Evolutionary conservation across 92 coral and sea anemone species (phyloP), one percentile per base, ranked within the genome.

Genomic region (Metridium senile): DNA sequence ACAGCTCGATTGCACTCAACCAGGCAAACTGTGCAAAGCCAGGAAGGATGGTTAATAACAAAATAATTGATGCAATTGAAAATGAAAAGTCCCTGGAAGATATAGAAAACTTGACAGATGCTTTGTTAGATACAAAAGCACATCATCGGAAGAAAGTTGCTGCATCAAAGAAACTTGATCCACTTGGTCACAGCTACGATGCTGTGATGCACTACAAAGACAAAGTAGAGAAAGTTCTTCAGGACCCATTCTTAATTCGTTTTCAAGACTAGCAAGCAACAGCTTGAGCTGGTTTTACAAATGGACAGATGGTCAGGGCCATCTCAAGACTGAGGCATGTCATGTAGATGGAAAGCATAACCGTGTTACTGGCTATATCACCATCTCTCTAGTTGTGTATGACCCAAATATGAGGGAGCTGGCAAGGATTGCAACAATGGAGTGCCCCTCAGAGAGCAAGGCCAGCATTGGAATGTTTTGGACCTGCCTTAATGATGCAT

Each of bases 311-410:
- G 89, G 74, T 18, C 43, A 84, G 26, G 89, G 89, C 35, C 84
- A 84, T 62, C 76, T 72, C 39, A 84, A 72, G 34, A 61, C 70
- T 16, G 85, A 79, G 67, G 76, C 89, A 11, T 79, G 84, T 51
- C 88, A 84, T 84, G 81, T 79, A 22, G 85, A 85, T 43, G 85
- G 89, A 21, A 85, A 85, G 33, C 89, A 85, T 56, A 85, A 85
- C 30, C 81, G 85, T 67, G 81, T 66, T 31, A 85, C 84, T 61
- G 89, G 89, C 21, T 79, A 85, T 58, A 79, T 79, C 26, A 85
- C 89, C 16, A 85, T 79, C 33, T 85, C 77, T 21, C 74, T 85
- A 29, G 85, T 85, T n/a, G 89, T 79, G 71, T 85, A 79, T 53
- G 53, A 85, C 74, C 27, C 85, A 65, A 85, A 79, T 79, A 47